phyloP scores from a whole-genome alignment of 2,888 invertebrate species.

The Euphydryas editha region DNA sequence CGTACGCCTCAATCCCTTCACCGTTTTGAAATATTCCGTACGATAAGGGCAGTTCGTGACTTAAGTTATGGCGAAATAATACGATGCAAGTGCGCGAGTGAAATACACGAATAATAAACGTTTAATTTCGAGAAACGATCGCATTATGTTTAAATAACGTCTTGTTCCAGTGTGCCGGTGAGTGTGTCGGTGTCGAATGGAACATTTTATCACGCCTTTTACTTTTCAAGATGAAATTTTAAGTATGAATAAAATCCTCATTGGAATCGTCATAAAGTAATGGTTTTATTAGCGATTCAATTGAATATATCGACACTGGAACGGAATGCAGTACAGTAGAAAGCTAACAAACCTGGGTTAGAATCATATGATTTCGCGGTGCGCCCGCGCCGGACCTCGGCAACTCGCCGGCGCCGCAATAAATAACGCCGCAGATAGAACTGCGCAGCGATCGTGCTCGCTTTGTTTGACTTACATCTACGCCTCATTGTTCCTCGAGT shows the following conservation, averaged over 20 bases:
- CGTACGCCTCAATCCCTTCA: constrained; percentile 34
- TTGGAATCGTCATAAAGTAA: constrained; percentile 10
- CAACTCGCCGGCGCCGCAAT: constrained; percentile 48
- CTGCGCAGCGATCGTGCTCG: constrained; percentile 44
- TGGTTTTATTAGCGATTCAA: constrained; percentile 11
- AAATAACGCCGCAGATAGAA: constrained; percentile 61
- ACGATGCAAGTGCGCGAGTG: constrained; percentile 40
- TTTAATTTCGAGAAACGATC: constrained; percentile 37
- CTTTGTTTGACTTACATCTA: constrained; percentile 49
- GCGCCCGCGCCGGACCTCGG: constrained; percentile 30
- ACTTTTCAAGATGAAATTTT: background rate
- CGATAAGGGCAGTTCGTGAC: constrained; percentile 43
- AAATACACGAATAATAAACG: constrained; percentile 32
- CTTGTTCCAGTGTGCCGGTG: constrained; percentile 2
- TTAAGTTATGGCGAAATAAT: constrained; percentile 47
- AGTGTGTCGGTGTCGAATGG: background rate
- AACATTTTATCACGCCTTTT: constrained; percentile 11
- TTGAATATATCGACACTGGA: constrained; percentile 11
- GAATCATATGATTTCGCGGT: constrained; percentile 36
- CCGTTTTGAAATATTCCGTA: constrained; percentile 42
- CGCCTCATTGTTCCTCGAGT: constrained; percentile 42
- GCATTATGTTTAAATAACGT: constrained; percentile 47
- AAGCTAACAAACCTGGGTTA: constrained; percentile 31
- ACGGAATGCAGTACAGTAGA: constrained; percentile 32
- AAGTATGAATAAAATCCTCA: constrained; percentile 6